Evolutionary conservation across 2,113 vertebrate genomes (phyloP).

Genomic region (Globicephala melas): DNA sequence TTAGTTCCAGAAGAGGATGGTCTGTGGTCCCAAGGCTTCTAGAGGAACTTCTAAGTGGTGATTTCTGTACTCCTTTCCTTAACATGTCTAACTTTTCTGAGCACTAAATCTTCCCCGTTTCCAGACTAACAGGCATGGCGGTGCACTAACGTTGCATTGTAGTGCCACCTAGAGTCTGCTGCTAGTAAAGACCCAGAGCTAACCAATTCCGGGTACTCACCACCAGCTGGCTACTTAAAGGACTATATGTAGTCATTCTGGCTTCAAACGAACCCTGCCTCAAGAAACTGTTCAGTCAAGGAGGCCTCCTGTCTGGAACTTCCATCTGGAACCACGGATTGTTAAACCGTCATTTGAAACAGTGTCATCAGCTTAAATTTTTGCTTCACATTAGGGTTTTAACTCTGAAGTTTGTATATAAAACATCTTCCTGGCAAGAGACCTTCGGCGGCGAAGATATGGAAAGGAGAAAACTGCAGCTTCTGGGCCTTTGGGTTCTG

Average conservation of each 20-base stretch:
- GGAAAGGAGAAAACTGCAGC: neutral
- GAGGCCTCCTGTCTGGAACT: neutral
- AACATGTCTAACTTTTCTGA: neutral
- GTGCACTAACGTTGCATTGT: slow-evolving; percentile 61
- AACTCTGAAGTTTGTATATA: neutral
- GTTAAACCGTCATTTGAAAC: neutral
- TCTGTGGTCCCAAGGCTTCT: neutral
- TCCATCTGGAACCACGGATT: neutral
- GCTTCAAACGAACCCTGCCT: neutral
- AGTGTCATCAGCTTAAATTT: neutral
- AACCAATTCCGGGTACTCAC: neutral
- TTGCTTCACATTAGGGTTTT: slow-evolving; percentile 2
- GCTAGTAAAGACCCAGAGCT: neutral
- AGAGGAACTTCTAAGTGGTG: neutral
- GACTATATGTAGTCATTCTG: neutral
- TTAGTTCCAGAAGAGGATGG: neutral
- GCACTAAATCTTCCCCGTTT: neutral
- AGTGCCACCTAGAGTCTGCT: slow-evolving; percentile 82
- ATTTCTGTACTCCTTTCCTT: neutral
- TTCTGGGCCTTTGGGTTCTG: neutral
- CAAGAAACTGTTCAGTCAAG: slow-evolving; percentile 8
- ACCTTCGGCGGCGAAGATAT: neutral
- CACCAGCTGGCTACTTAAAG: neutral
- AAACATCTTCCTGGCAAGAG: neutral
- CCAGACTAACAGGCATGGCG: neutral